Base-by-base conservation (phyloP, 2,888 invertebrate genomes). In the Leucoma salicis region DNA sequence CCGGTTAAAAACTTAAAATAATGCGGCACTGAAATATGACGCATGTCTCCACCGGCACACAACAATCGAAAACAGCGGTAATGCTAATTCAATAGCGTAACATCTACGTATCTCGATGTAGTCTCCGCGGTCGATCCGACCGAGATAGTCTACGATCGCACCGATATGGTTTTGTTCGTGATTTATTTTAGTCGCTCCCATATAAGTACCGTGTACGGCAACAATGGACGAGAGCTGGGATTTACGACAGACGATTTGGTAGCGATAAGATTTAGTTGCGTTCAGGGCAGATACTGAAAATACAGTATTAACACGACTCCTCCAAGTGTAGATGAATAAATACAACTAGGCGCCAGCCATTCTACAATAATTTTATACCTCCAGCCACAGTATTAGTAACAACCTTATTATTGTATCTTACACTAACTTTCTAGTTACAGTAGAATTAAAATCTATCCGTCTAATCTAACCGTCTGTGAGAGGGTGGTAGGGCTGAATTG, bases 71-170 rank as follows among this genome's bases (percentile, higher is more conserved):
- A 80, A 82, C 83, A 85, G 74, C 67, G 78, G 78, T 84, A 81
- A 83, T 86, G 85, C 86, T 88, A 88, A 88, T 87, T 87, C 85
- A 82, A 85, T 81, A 80, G 80, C 80, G 82, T 83, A 87, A 85
- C 84, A 85, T 78, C 75, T 63, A 6, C 70, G 70, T 80, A 85
- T 83, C 81, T 65, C 70, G 74, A 69, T 72, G 70, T 74, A 73
- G 72, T 72, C 69, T 70, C 73, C 66, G 77, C 74, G 76, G 78
- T 80, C 74, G 82, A 78, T 79, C 72, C 66, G 63, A 37, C 63
- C 44, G 70, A 73, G 82, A 85, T 86, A 83, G 77, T 77, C 79
- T 78, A 75, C 79, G 85, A 85, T 85, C 74, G 74, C 66, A 69
- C 84, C 80, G 87, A 87, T 88, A 87, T 85, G 85, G 85, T 79